Percentiles rank a stretch among this genome's conserved stretches.
Evolutionary conservation across 2,888 invertebrate genomes (phyloP).

Genomic region (Quadroppia sp.): DNA sequence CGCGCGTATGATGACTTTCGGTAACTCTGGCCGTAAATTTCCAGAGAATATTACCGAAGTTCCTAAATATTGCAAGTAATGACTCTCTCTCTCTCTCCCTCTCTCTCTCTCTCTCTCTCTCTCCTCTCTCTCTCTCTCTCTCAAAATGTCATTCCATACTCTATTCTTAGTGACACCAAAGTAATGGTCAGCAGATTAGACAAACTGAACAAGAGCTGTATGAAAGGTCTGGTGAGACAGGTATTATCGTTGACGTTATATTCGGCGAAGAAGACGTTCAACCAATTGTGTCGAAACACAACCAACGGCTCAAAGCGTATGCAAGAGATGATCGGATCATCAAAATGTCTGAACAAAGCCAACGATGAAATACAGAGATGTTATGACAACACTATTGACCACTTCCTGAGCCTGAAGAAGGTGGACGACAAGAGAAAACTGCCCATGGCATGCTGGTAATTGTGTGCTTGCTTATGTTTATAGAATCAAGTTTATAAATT

Average conservation of each 20-base stretch:
- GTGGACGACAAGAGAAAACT: constrained; percentile 18
- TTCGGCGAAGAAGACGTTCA: constrained; percentile 22
- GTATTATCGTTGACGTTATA: neutral
- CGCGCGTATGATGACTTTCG: constrained; percentile 17
- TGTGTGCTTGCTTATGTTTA: too few species aligned
- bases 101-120: too few species aligned
- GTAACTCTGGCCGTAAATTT: constrained; percentile 31
- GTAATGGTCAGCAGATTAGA: neutral
- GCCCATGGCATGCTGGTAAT: constrained; percentile 25
- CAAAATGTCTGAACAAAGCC: constrained; percentile 28
- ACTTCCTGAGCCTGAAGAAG: constrained; percentile 18
- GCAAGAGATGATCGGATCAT: neutral
- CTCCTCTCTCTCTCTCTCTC: too few species aligned
- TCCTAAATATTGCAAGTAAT: constrained; percentile 28
- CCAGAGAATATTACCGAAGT: neutral
- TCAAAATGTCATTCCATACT: too few species aligned
- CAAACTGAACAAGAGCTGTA: constrained; percentile 18
- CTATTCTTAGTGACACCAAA: constrained; percentile 8
- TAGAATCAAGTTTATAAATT: too few species aligned
- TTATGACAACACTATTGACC: constrained; percentile 3
- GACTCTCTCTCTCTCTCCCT: neutral
- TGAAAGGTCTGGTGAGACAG: constrained; percentile 25
- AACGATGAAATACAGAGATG: constrained; percentile 17
- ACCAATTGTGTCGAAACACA: constrained; percentile 9
- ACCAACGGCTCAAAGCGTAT: neutral